Conservation (phyloP, 2,113 vertebrate species). For the Chiloscyllium plagiosum region DNA sequence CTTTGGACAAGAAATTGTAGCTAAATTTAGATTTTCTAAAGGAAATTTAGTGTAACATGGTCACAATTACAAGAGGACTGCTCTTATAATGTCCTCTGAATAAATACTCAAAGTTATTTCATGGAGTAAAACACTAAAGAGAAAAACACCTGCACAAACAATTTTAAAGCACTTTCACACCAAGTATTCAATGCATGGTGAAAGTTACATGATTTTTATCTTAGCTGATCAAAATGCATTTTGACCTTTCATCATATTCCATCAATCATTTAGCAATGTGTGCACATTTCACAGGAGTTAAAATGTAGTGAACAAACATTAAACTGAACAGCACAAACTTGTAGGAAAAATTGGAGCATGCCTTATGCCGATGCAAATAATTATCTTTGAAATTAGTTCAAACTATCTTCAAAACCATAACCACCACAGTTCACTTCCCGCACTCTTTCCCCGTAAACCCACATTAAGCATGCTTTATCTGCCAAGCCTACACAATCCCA, state of each 20-base stretch:
- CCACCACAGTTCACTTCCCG: no score
- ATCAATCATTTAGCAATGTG: background rate
- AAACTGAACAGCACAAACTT: background rate
- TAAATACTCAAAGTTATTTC: background rate
- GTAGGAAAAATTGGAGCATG: background rate
- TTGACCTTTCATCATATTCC: background rate
- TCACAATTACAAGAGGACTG: background rate
- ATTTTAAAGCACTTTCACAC: background rate
- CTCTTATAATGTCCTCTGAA: background rate
- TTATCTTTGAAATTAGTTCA: no score
- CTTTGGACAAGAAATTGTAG: background rate
- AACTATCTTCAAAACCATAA: no score
- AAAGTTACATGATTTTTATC: background rate
- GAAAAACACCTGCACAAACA: slow-evolving; percentile 3
- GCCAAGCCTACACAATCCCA: no score
- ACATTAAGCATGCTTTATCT: no score
- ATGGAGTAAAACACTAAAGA: background rate
- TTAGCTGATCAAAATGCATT: background rate
- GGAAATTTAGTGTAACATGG: background rate
- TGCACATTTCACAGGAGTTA: background rate
- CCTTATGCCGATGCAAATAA: background rate
- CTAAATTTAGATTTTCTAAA: background rate
- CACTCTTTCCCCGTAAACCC: no score
- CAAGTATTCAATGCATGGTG: background rate
- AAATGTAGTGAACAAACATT: background rate